These are phyloP conservation scores for Cossypha polioptera DNA, from an alignment of 2,797 vertebrate genomes.

Conservation along the genomic window DNA sequence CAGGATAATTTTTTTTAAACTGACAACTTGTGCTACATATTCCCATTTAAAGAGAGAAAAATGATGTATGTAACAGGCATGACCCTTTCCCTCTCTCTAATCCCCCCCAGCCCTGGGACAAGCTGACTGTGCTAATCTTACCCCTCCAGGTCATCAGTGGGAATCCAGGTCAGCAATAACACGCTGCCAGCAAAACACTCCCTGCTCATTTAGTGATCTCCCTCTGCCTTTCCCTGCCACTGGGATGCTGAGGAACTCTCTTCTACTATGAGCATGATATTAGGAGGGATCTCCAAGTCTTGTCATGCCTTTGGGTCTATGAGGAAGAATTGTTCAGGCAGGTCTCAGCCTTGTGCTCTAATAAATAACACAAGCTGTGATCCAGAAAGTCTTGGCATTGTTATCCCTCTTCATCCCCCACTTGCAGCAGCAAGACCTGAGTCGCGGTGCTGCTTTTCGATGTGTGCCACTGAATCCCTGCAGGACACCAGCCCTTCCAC, in stretches of 20 bases:
- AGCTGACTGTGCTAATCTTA: not conserved
- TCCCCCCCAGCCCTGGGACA: not conserved
- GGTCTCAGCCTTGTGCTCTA: not conserved
- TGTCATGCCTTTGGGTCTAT: not conserved
- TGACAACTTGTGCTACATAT: not conserved
- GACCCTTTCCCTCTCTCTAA: not conserved
- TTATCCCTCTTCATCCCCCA: fast-evolving
- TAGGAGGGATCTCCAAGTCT: not conserved
- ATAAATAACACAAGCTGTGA: not conserved
- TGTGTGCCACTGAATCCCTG: fast-evolving
- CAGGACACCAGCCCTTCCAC: not conserved
- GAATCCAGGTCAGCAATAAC: not conserved
- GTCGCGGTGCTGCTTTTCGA: fast-evolving
- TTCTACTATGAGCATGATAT: not conserved
- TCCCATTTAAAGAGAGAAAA: not conserved
- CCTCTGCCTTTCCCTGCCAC: not conserved
- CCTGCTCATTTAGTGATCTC: not conserved
- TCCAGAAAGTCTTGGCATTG: not conserved
- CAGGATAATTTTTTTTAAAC: not conserved
- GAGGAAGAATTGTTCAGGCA: not conserved
- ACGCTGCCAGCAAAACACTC: not conserved
- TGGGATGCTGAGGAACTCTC: not conserved
- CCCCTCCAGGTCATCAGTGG: not conserved
- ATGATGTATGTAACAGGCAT: not conserved
- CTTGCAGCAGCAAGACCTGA: not conserved